phyloP scores from a whole-genome alignment of 2,888 invertebrate genomes.

The Leucophenga montana region DNA sequence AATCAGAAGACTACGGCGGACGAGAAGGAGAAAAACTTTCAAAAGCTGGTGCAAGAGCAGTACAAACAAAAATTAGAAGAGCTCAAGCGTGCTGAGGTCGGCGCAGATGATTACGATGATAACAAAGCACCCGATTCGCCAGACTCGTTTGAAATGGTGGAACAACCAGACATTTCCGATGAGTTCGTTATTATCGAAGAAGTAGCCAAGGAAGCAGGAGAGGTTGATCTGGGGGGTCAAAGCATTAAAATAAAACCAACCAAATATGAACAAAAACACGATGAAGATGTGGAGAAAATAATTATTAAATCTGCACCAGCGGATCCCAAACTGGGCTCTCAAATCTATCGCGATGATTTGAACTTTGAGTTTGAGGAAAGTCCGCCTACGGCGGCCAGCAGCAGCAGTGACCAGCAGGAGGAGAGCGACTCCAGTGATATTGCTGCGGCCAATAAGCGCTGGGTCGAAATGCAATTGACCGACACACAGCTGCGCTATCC shows the following conservation, averaged over 20 bases:
- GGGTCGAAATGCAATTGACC: constrained; percentile 91
- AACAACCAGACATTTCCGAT: constrained; percentile 89
- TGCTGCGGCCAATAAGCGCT: constrained; percentile 85
- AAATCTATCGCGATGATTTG: constrained; percentile 76
- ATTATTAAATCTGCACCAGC: constrained; percentile 81
- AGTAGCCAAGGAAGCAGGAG: constrained; percentile 88
- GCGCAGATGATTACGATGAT: constrained; percentile 75
- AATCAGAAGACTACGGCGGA: constrained; percentile 64
- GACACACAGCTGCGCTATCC: constrained; percentile 78
- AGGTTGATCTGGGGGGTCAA: constrained; percentile 87
- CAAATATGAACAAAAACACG: constrained; percentile 77
- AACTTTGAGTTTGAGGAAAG: constrained; percentile 83
- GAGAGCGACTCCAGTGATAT: constrained; percentile 78
- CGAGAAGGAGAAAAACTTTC: constrained; percentile 72
- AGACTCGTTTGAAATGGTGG: constrained; percentile 90
- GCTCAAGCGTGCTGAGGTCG: constrained; percentile 74
- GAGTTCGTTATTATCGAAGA: constrained; percentile 92
- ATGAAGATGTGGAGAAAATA: constrained; percentile 82
- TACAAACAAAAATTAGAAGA: constrained; percentile 77
- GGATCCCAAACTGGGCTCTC: constrained; percentile 77
- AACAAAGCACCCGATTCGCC: constrained; percentile 81
- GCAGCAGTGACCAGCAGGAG: constrained; percentile 67
- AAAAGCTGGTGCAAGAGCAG: constrained; percentile 71
- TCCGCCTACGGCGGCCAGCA: constrained; percentile 73
- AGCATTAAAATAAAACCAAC: constrained; percentile 80